Percentiles rank a stretch among this genome's conserved stretches.
Conservation (phyloP, 2,113 vertebrate species). For the Telmatochromis sp. region DNA sequence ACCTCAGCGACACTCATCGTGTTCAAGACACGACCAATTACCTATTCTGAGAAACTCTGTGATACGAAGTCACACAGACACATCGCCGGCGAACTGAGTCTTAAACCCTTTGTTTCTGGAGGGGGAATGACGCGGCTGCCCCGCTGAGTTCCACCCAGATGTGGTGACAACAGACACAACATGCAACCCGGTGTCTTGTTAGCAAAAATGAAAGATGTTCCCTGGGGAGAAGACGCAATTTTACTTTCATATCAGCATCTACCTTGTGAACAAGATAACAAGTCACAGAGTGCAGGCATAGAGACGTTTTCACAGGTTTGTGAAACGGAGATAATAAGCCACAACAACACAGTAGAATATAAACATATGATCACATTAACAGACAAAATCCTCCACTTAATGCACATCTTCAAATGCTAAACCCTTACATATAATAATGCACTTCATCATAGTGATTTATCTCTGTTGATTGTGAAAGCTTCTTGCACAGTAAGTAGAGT, state of each 20-base stretch:
- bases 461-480: neutral
- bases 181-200: neutral
- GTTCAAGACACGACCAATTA: slow-evolving; percentile 3
- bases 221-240: neutral
- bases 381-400: neutral
- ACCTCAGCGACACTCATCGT: neutral
- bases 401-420: accelerated
- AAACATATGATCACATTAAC: neutral
- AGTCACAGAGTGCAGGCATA: neutral
- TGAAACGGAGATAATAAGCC: neutral
- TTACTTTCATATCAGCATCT: neutral
- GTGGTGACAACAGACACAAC: slow-evolving; percentile 9
- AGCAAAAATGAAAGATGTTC: slow-evolving; percentile 10
- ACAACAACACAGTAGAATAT: neutral
- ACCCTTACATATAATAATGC: too few species aligned
- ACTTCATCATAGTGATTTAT: neutral
- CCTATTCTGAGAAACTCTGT: neutral
- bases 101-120: neutral
- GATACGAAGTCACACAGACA: neutral
- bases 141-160: neutral
- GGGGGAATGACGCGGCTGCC: neutral
- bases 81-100: neutral
- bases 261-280: neutral
- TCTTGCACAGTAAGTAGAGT: neutral
- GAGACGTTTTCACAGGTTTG: neutral